phyloP scores from a whole-genome alignment of 2,113 vertebrate species.

The Progne subis region DNA sequence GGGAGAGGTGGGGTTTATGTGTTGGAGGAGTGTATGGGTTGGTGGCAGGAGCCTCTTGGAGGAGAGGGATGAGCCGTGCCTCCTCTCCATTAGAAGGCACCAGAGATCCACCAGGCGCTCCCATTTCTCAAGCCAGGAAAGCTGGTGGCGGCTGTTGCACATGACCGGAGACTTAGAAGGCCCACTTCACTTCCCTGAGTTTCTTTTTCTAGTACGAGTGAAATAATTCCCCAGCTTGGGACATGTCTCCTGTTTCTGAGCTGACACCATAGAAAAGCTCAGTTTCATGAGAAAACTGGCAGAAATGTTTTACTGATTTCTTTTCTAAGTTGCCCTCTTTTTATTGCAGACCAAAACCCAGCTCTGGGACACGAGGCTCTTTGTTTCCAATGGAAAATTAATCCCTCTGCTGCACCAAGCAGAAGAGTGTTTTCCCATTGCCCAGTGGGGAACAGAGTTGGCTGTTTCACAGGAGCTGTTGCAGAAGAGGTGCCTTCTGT shows the following conservation, averaged over 20 bases:
- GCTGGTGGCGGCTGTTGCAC: accelerated
- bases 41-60: not conserved
- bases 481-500: not conserved
- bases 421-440: accelerated
- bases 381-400: not conserved
- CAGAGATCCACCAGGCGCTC: not conserved
- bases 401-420: not conserved
- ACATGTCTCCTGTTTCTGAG: not conserved
- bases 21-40: accelerated
- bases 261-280: not conserved
- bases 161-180: too few species aligned
- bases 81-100: conserved; percentile 25
- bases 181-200: not conserved
- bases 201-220: not conserved
- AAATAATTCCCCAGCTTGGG: not conserved
- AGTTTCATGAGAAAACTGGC: not conserved
- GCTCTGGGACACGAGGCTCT: not conserved
- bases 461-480: not conserved
- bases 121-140: accelerated
- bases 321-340: not conserved
- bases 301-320: not conserved
- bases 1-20: not conserved
- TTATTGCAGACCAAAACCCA: not conserved
- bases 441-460: not conserved
- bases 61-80: not conserved